phyloP scores from a whole-genome alignment of 2,888 invertebrate genomes.

The Polylopha cassiicola region DNA sequence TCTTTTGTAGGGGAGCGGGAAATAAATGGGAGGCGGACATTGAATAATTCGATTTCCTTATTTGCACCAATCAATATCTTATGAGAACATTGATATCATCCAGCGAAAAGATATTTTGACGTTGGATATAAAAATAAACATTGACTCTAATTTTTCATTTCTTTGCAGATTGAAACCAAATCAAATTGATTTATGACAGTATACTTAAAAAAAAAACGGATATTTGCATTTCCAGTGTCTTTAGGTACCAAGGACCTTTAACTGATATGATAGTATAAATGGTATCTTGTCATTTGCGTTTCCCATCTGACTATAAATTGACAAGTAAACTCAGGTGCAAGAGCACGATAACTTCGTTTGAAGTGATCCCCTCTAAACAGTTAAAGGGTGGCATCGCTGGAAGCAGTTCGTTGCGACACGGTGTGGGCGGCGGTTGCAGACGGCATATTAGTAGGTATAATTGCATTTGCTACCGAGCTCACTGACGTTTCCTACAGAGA shows the following conservation, averaged over 20 bases:
- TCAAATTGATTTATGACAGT: too few species aligned
- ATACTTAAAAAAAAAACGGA: too few species aligned
- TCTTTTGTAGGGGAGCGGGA: conserved; percentile 68
- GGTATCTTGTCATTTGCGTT: conserved; percentile 23
- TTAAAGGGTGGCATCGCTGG: conserved; percentile 59
- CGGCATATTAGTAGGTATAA: conserved; percentile 71
- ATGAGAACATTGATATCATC: conserved; percentile 61
- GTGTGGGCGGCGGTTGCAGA: conserved; percentile 56
- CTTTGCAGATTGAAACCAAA: too few species aligned
- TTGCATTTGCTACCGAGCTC: conserved; percentile 73
- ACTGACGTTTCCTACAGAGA: conserved; percentile 66
- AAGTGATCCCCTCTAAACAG: conserved; percentile 57
- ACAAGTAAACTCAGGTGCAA: conserved; percentile 50
- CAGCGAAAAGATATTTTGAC: conserved; percentile 41
- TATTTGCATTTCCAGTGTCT: too few species aligned
- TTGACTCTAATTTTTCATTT: too few species aligned
- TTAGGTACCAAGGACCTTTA: too few species aligned
- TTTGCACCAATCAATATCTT: conserved; percentile 75
- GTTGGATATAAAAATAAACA: conserved; percentile 27
- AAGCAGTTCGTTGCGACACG: conserved; percentile 38
- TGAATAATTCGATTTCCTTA: conserved; percentile 78
- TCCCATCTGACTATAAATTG: conserved; percentile 27
- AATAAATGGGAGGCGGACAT: conserved; percentile 77
- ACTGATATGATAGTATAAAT: conserved; percentile 1
- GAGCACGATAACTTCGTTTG: conserved; percentile 53